Base-by-base conservation (phyloP, 2,113 vertebrate genomes). In the Microcebus ravelobensis region DNA sequence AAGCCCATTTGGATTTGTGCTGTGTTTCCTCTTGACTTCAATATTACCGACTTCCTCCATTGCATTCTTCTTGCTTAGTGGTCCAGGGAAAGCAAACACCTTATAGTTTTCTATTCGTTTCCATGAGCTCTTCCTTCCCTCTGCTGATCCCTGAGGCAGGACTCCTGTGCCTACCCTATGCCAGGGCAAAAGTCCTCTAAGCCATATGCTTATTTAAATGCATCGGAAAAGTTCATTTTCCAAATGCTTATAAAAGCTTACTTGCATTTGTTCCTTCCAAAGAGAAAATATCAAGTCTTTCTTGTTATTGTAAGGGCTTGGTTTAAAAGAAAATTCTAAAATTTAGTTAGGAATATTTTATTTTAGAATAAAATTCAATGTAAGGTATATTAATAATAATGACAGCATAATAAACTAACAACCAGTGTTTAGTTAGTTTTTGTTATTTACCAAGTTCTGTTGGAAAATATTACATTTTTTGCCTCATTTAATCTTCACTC, bases 301-400 rank as follows among this genome's bases (percentile, higher is more conserved):
- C 29, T 63, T 36, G 25, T 87, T 82, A 77, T 61, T 50, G 36
- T 86, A 36, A 87, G 29, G 3, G 1, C 10, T 81, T 89, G 31
- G 0, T 27, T 89, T 45, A 63, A 94, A 83, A 67, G 65, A 6
- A 0, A 50, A 63, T 55, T 90, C 1, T 77, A 50, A 50, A 0
- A 42, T 87, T 76, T 52, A 29, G 25, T 31, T 71, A 48, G 48
- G 48, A 31, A 57, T 27, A 55, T 65, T 85, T 95, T 79, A 77
- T 77, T 77, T 95, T 80, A 68, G 63, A 81, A 76, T 59, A 65
- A 65, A 70, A 21, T 86, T 70, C 42, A 90, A 5, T 70, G 45
- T 36, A 88, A 42, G 5, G 12, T 17, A 29, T 87, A 63, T 48
- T 90, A 80, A 84, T 88, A 52, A 45, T 34, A 29, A 61, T 59